A percentile compares a stretch with the other conserved stretches of the same genome.
These are phyloP conservation scores for Melanaphis sacchari DNA, from an alignment of 1,140 invertebrate genomes.

Conservation along the genomic window DNA sequence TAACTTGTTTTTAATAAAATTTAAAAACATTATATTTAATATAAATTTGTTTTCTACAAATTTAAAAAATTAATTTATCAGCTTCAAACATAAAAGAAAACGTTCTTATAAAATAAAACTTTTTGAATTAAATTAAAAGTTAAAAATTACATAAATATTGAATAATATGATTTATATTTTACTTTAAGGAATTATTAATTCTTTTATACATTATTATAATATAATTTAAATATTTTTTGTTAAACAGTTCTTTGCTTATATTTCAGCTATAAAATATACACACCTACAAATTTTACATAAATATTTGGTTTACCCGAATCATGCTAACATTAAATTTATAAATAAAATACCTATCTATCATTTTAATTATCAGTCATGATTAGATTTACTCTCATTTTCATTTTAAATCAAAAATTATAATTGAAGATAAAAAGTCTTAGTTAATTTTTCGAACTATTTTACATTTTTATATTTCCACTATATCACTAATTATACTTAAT, in stretches of 20 bases:
- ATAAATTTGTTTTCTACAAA: not conserved
- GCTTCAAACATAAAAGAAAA: not conserved
- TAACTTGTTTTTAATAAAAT: not conserved
- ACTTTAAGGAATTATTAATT: not conserved
- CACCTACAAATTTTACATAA: not conserved
- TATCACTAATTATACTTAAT: not conserved
- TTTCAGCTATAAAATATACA: not conserved
- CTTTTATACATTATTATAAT: not conserved
- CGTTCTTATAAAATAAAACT: not conserved
- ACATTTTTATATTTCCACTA: not conserved
- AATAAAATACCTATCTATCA: not conserved
- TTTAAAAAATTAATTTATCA: not conserved
- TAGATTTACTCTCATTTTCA: not conserved
- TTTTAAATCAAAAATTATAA: not conserved
- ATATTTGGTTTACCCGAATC: not conserved
- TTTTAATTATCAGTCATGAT: not conserved
- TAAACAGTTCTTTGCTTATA: not conserved
- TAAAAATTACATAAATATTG: not conserved
- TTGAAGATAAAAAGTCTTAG: not conserved
- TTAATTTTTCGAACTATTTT: not conserved
- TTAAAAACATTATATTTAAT: not conserved
- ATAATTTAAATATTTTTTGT: not conserved
- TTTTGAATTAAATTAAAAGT: conserved; percentile 5
- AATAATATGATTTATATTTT: not conserved
- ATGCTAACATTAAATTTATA: not conserved